Base-by-base conservation (phyloP, 1,140 invertebrate species). In the Orchesella cincta region DNA sequence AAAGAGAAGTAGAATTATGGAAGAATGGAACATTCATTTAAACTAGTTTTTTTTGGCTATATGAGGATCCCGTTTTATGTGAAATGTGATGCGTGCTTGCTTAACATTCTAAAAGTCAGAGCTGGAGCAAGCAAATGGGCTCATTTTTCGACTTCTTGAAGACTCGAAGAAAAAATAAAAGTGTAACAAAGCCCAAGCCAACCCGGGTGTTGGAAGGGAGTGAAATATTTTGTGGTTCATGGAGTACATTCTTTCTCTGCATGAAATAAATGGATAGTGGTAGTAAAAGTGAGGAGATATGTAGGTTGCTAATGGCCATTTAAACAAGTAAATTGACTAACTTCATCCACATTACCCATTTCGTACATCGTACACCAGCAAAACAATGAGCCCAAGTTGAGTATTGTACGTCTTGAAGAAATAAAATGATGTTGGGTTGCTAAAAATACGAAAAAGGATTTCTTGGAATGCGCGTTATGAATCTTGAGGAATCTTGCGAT, bases 231-330 rank as follows among this genome's bases (percentile, higher is more conserved):
- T 29, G 62, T 67, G 62, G 62, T 67, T 67, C 62, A 67, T 8
- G 31, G 29, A 67, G 26, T 67, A 12, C 8, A 67, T 29, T 67
- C 31, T 67, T 67, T 67, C 12, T 33, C 23, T 31, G 8, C 62
- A 46, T 67, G 52, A 57, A n/a, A 57, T 8, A 67, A 23, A 67
- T 8, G 29, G 62, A 67, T 8, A 67, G 62, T 46, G 8, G 8
- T 67, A 31, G 8, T 23, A 29, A 33, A 12, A 8, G n/a, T 18
- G 8, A 57, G 8, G 8, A 57, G 3, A 57, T 57, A 57, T n/a
- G 8, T 67, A 29, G 33, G 26, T 67, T 67, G 31, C 62, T 67
- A 67, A 67, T 67, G 31, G 62, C 62, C 62, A 67, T 67, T 67
- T 67, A 67, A 57, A 57, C 54, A 57, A 57, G 54, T 57, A 57